phyloP scores from a whole-genome alignment of 2,888 invertebrate genomes.

The Notodonta dromedarius region DNA sequence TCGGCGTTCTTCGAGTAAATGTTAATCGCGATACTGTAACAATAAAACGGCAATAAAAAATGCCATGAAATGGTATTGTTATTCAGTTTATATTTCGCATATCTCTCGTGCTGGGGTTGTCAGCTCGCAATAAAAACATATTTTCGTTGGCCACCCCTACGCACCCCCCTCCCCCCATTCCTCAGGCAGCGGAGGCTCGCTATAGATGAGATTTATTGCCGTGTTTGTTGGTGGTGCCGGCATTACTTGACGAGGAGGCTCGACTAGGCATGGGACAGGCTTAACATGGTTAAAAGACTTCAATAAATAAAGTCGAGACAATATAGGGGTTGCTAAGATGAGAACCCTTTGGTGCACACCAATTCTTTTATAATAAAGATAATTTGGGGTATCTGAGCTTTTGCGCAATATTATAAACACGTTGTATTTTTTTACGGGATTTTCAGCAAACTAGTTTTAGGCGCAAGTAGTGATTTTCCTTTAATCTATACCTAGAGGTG shows the following conservation, averaged over 20 bases:
- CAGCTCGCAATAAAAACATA: slow-evolving; percentile 53
- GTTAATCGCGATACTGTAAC: not conserved
- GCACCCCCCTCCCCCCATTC: slow-evolving; percentile 20
- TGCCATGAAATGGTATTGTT: not conserved
- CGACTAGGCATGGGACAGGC: not conserved
- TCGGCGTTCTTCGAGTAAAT: no score
- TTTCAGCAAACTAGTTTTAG: no score
- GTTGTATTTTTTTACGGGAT: no score
- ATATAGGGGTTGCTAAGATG: no score
- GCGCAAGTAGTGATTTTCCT: no score
- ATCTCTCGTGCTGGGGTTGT: slow-evolving; percentile 22
- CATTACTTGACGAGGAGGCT: slow-evolving; percentile 10
- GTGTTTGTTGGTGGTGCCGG: slow-evolving; percentile 50
- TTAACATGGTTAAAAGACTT: no score
- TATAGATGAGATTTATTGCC: slow-evolving; percentile 55
- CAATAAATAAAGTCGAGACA: no score
- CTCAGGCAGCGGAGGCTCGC: slow-evolving; percentile 46
- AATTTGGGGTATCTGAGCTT: no score
- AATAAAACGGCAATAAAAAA: slow-evolving; percentile 1
- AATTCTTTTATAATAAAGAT: no score
- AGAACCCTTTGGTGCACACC: no score
- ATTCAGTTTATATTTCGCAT: slow-evolving; percentile 15
- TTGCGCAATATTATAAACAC: no score
- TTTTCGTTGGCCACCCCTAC: slow-evolving; percentile 36
- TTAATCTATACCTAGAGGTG: no score